A percentile compares a stretch with the other conserved stretches of the same genome.
Conservation (phyloP, 1,140 invertebrate species). For the Eumeta japonica region DNA sequence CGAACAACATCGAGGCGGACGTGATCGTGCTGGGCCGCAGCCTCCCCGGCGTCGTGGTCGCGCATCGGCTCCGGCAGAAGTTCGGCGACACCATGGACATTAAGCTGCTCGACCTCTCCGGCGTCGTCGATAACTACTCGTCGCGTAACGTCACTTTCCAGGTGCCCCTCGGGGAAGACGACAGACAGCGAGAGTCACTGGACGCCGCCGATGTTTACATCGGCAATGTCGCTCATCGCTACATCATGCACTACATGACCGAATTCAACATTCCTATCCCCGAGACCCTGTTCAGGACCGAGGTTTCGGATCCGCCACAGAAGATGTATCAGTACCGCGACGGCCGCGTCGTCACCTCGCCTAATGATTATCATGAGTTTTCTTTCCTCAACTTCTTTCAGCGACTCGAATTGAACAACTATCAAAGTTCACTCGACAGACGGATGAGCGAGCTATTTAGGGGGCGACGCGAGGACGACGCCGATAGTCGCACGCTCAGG, state of each 20-base stretch:
- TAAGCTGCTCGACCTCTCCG: constrained; percentile 31
- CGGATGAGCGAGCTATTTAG: constrained; percentile 35
- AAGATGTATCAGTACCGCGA: constrained; percentile 40
- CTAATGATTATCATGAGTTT: constrained; percentile 32
- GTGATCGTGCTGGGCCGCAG: constrained; percentile 45
- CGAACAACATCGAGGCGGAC: constrained; percentile 33
- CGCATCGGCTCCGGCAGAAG: constrained; percentile 39
- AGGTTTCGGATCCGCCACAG: constrained; percentile 12
- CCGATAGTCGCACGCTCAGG: constrained; percentile 22
- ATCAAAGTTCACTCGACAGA: constrained; percentile 31
- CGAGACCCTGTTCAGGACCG: constrained; percentile 24
- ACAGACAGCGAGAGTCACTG: no score
- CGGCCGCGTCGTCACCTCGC: constrained; percentile 23
- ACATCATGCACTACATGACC: constrained; percentile 24
- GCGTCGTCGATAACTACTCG: constrained; percentile 8
- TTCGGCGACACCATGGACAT: constrained; percentile 46
- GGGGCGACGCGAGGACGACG: constrained; percentile 10
- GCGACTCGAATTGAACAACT: constrained; percentile 42
- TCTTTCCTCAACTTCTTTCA: constrained; percentile 34
- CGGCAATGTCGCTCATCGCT: background rate
- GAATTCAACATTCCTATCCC: constrained; percentile 37
- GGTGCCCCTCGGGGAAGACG: constrained; percentile 16
- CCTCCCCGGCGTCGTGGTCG: constrained; percentile 42
- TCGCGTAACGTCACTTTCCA: constrained; percentile 33
- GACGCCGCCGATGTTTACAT: constrained; percentile 5